Evolutionary conservation across 2,888 invertebrate species (phyloP).

Genomic region (Graphium colonna): DNA sequence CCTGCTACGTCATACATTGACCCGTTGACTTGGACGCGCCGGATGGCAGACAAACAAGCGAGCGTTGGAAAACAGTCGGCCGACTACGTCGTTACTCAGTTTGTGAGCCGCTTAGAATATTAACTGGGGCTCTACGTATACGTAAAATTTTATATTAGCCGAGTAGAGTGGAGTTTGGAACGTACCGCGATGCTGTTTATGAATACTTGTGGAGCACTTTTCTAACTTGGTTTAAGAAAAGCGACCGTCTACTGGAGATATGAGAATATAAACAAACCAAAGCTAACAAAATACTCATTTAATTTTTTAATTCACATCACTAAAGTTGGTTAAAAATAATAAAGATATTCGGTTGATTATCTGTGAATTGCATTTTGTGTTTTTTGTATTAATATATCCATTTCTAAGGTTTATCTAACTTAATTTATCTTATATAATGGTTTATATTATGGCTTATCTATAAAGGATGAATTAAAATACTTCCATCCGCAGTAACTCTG

Average conservation of each 20-base stretch:
- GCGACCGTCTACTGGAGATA: neutral
- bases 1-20: slow-evolving; percentile 10
- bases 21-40: slow-evolving; percentile 6
- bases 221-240: neutral
- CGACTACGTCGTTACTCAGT: slow-evolving; percentile 10
- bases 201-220: neutral
- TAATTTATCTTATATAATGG: too few relatives aligned
- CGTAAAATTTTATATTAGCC: slow-evolving; percentile 20
- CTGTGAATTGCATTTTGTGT: too few relatives aligned
- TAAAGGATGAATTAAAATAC: too few relatives aligned
- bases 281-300: too few relatives aligned
- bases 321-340: neutral
- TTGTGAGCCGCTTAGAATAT: slow-evolving; percentile 20
- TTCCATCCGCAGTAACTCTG: too few relatives aligned
- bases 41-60: slow-evolving; percentile 8
- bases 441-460: too few relatives aligned
- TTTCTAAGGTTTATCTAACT: too few relatives aligned
- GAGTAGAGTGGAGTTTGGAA: slow-evolving; percentile 13
- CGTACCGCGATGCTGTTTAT: slow-evolving; percentile 1
- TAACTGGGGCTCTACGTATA: slow-evolving; percentile 16
- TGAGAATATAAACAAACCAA: too few relatives aligned
- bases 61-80: slow-evolving; percentile 11
- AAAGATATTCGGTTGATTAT: neutral
- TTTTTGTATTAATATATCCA: too few relatives aligned
- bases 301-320: neutral